Conservation (phyloP, 2,797 vertebrate species). For the Xenopus petersii region DNA sequence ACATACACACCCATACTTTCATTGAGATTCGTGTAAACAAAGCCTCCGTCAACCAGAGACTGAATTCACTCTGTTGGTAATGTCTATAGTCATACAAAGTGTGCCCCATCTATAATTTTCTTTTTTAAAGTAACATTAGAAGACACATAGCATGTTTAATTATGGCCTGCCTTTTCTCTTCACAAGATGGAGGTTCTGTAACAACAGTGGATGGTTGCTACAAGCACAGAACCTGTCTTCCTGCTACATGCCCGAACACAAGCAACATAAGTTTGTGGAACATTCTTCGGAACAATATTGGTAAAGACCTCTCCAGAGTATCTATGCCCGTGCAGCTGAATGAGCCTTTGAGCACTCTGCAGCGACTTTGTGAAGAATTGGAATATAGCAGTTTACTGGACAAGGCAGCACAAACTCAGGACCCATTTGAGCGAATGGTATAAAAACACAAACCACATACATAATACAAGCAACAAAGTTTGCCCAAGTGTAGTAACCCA, state of each 20-base stretch:
- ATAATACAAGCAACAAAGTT: too few relatives aligned
- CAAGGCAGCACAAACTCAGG: constrained; percentile 72
- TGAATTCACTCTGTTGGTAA: too few relatives aligned
- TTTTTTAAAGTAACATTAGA: too few relatives aligned
- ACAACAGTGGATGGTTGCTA: constrained; percentile 45
- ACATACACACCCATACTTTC: too few relatives aligned
- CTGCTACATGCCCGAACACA: constrained; percentile 79
- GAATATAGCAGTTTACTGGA: constrained; percentile 94
- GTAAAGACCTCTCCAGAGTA: constrained; percentile 96
- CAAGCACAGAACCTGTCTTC: constrained; percentile 73
- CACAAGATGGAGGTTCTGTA: constrained; percentile 61
- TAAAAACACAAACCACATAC: constrained; percentile 33
- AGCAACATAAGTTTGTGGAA: constrained; percentile 93
- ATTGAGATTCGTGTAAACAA: too few relatives aligned
- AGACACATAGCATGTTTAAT: too few relatives aligned
- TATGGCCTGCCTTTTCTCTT: not conserved
- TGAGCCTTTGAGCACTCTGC: constrained; percentile 91
- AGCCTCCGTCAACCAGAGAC: too few relatives aligned
- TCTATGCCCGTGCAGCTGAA: constrained; percentile 94
- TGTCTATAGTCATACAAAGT: too few relatives aligned
- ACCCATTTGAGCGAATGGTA: constrained; percentile 88
- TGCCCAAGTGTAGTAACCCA: too few relatives aligned
- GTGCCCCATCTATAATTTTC: too few relatives aligned
- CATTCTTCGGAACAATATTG: constrained; percentile 95
- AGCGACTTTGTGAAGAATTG: constrained; percentile 92